Conservation (phyloP, 2,888 invertebrate genomes). For the Phasia obesa region DNA sequence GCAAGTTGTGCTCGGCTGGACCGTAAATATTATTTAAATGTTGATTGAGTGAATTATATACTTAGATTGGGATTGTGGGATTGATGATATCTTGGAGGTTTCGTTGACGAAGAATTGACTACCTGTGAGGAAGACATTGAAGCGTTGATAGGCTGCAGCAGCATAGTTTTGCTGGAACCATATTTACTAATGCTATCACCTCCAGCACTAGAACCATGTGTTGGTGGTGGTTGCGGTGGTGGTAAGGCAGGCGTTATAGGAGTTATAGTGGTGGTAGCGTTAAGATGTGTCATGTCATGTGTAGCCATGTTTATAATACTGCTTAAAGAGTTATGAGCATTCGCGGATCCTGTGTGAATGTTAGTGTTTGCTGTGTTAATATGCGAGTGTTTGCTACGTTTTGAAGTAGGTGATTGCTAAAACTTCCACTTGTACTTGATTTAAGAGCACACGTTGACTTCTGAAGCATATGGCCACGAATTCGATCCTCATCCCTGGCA, state of each 20-base stretch:
- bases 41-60: constrained; percentile 60
- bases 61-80: constrained; percentile 36
- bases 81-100: constrained; percentile 70
- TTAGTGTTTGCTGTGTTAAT: constrained; percentile 24
- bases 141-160: constrained; percentile 62
- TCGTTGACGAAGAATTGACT: constrained; percentile 49
- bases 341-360: constrained; percentile 67
- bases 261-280: constrained; percentile 82
- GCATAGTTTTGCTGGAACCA: constrained; percentile 55
- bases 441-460: too few relatives aligned
- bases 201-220: constrained; percentile 60
- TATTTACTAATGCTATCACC: constrained; percentile 57
- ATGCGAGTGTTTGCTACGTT: constrained; percentile 76
- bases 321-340: constrained; percentile 78
- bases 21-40: constrained; percentile 56
- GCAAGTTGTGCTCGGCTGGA: constrained; percentile 47
- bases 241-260: constrained; percentile 81
- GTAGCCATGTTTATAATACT: constrained; percentile 81
- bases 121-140: constrained; percentile 67
- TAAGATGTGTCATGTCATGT: constrained; percentile 81
- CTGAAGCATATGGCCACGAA: too few relatives aligned
- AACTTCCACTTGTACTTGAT: constrained; percentile 72
- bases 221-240: constrained; percentile 71
- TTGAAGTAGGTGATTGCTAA: constrained; percentile 70
- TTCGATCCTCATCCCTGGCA: too few relatives aligned